Base-by-base conservation (phyloP, 2,888 invertebrate genomes). In the Zhuqinia jingwanae region DNA sequence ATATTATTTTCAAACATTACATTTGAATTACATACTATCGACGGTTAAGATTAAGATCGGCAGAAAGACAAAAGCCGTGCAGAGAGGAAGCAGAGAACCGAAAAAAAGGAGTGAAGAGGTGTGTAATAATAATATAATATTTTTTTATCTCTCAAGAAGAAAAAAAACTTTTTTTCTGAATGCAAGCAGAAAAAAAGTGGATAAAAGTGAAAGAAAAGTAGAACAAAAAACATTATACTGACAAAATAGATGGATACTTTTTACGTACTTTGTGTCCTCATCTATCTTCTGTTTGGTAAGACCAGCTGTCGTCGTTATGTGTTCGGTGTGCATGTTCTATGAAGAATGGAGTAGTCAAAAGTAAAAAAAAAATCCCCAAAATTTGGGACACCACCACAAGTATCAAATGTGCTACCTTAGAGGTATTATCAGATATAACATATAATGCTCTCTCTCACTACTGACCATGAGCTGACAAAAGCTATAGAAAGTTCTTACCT, bases 161-260 rank as follows among this genome's bases (percentile, higher is more conserved):
- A n/a, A 36, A 20, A 20, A 20, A 42, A 45, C 17, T 73, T 30
- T 75, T 36, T 75, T 27, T 20, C 20, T 36, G 11, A 56, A 75
- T 50, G 36, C 75, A 56, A 56, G 53, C 36, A 53, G 11, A 36
- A 56, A n/a, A n/a, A n/a, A n/a, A n/a, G n/a, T n/a, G n/a, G n/a
- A n/a, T n/a, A n/a, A n/a, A 36, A 56, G 17, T 30, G 2, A 13
- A 70, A 53, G 53, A 27, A 27, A 75, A 30, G 36, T 63, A 30
- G 63, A 5, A 30, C 0, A 25, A 65, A 58, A 42, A 77, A 36
- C n/a, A 11, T 75, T 75, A 50, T n/a, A 75, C 17, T 22, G 60
- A 45, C 20, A 63, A 47, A 63, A 45, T 63, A 65, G 63, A 79
- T 65, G 50, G 20, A 79, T 78, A 78, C 63, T 25, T 47, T 27